Percentiles rank a stretch among this genome's conserved stretches.
These are phyloP conservation scores for Mirounga angustirostris DNA, from an alignment of 2,113 vertebrate genomes.

Conservation along the genomic window DNA sequence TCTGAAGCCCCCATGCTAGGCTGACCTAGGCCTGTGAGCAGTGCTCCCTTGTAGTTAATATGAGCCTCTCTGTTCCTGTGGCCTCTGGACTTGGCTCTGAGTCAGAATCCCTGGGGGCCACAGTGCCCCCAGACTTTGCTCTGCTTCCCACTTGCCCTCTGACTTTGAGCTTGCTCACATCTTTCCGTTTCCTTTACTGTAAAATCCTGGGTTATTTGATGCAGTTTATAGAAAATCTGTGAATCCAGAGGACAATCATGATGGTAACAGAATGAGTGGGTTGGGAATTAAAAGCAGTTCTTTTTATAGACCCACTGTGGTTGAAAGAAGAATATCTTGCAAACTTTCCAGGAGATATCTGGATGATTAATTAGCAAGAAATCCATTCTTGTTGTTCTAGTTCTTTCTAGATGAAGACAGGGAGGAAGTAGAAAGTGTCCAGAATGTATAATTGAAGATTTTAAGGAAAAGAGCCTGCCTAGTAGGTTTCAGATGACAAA, in stretches of 20 bases:
- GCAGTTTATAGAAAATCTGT: neutral
- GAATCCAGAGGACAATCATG: neutral
- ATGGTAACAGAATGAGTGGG: neutral
- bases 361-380: constrained; percentile 14
- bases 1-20: neutral
- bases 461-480: neutral
- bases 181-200: neutral
- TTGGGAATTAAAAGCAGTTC: constrained; percentile 20
- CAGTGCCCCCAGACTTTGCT: neutral
- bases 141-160: neutral
- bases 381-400: neutral
- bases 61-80: neutral
- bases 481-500: neutral
- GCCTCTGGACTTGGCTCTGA: constrained; percentile 9
- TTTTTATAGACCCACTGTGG: neutral
- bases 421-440: neutral
- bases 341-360: neutral
- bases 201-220: neutral
- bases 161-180: neutral
- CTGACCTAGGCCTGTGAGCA: neutral
- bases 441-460: neutral
- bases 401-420: neutral
- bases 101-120: neutral
- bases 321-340: neutral
- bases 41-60: neutral